Conservation (phyloP, 2,888 invertebrate genomes). For the Callosobruchus maculatus region DNA sequence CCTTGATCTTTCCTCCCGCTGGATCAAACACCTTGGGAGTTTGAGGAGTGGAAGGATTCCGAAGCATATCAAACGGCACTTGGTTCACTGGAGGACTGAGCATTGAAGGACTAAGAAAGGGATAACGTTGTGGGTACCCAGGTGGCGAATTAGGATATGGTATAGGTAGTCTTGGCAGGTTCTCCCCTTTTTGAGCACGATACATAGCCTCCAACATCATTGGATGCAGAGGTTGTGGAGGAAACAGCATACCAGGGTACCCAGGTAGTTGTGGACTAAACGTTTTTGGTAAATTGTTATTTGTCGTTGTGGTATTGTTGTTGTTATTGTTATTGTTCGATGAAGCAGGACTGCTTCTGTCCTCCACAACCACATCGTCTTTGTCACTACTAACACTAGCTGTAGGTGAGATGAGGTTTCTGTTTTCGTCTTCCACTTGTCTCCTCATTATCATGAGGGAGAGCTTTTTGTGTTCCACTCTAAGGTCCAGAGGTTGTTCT, state of each 20-base stretch:
- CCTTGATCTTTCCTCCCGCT: slow-evolving; percentile 68
- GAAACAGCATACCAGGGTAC: slow-evolving; percentile 55
- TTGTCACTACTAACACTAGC: slow-evolving; percentile 45
- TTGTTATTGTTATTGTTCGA: slow-evolving; percentile 28
- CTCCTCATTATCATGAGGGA: slow-evolving; percentile 49
- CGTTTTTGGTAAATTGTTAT: slow-evolving; percentile 31
- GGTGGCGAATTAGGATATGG: slow-evolving; percentile 55
- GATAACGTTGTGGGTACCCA: slow-evolving; percentile 48
- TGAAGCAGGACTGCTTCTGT: slow-evolving; percentile 36
- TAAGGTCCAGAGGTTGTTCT: slow-evolving; percentile 84
- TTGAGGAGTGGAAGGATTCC: slow-evolving; percentile 43
- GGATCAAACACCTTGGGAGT: slow-evolving; percentile 48
- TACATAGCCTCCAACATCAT: slow-evolving; percentile 71
- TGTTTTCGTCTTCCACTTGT: slow-evolving; percentile 80
- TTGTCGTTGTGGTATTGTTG: slow-evolving; percentile 27
- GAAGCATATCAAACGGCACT: slow-evolving; percentile 60
- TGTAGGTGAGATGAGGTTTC: slow-evolving; percentile 71
- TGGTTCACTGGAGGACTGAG: slow-evolving; percentile 47
- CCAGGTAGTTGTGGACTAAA: slow-evolving; percentile 44
- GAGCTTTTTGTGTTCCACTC: slow-evolving; percentile 78
- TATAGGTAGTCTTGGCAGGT: slow-evolving; percentile 58
- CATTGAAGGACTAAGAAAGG: slow-evolving; percentile 49
- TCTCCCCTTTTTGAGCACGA: slow-evolving; percentile 54
- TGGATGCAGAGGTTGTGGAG: slow-evolving; percentile 63
- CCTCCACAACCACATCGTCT: slow-evolving; percentile 40